phyloP scores from a whole-genome alignment of 2,888 invertebrate species.

The Capitulum mitella region DNA sequence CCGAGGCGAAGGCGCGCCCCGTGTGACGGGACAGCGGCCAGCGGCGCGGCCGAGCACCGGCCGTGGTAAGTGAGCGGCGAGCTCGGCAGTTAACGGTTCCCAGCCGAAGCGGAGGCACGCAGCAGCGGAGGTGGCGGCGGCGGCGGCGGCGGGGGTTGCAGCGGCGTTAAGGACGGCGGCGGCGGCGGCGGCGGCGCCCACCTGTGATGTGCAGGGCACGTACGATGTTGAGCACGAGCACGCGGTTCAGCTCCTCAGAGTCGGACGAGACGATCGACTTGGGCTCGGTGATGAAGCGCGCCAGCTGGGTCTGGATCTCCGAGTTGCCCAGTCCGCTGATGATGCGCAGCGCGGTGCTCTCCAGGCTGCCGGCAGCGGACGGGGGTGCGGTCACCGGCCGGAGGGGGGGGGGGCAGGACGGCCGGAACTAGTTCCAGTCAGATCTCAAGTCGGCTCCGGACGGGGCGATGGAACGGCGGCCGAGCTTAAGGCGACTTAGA shows the following conservation, averaged over 20 bases:
- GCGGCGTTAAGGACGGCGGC: background rate
- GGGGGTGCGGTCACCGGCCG: too few relatives aligned
- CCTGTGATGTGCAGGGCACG: conserved; percentile 91
- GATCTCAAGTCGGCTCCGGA: too few relatives aligned
- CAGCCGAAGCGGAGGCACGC: too few relatives aligned
- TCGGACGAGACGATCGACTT: conserved; percentile 87
- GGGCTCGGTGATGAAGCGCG: conserved; percentile 80
- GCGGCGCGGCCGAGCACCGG: too few relatives aligned
- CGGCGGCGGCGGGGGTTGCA: background rate
- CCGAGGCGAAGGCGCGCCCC: too few relatives aligned
- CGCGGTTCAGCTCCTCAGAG: conserved; percentile 89
- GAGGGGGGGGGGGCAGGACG: too few relatives aligned
- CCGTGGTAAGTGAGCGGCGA: too few relatives aligned
- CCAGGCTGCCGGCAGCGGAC: conserved; percentile 69
- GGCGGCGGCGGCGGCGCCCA: conserved; percentile 37
- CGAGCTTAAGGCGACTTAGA: too few relatives aligned
- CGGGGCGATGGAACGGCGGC: too few relatives aligned
- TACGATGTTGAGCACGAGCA: conserved; percentile 85
- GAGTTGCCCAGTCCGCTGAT: conserved; percentile 87
- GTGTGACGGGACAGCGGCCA: too few relatives aligned
- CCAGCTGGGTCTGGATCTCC: conserved; percentile 88
- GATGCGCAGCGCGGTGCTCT: conserved; percentile 75
- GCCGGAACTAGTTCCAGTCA: too few relatives aligned
- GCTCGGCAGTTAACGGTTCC: too few relatives aligned
- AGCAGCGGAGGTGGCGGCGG: background rate